These are phyloP conservation scores for Acleris emargana DNA, from an alignment of 2,888 invertebrate species.

Conservation along the genomic window DNA sequence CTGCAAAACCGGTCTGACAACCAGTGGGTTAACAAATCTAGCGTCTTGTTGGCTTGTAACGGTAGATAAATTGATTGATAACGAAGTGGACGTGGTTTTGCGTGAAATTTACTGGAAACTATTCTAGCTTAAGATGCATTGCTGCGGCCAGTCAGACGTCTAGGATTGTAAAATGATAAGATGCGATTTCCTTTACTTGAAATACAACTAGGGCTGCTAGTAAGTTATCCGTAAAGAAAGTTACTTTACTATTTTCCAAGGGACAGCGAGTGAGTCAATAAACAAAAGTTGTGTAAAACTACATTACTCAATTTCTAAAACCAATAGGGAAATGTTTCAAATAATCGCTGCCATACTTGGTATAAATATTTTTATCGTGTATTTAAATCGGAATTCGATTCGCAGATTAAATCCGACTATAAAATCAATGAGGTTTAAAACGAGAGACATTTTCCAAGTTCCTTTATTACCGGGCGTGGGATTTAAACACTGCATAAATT, in stretches of 20 bases:
- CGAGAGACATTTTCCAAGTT: conserved; percentile 22
- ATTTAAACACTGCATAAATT: conserved; percentile 34
- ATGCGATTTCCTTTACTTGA: conserved; percentile 25
- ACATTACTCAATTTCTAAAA: not conserved
- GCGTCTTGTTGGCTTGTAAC: conserved; percentile 59
- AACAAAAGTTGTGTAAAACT: not conserved
- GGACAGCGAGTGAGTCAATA: not conserved
- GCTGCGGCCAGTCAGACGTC: conserved; percentile 57
- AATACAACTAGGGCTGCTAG: conserved; percentile 33
- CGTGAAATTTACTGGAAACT: conserved; percentile 72
- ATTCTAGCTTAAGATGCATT: conserved; percentile 61
- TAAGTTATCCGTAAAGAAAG: conserved; percentile 43
- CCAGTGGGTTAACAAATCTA: conserved; percentile 69
- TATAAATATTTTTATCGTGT: not conserved
- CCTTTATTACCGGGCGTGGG: conserved; percentile 31
- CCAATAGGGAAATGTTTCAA: too few relatives aligned
- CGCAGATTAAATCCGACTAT: conserved; percentile 10
- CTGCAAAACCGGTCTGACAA: conserved; percentile 62
- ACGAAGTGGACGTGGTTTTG: conserved; percentile 65
- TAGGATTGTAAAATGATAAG: conserved; percentile 54
- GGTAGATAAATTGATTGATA: conserved; percentile 80
- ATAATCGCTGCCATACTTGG: not conserved
- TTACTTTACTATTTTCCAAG: conserved; percentile 34
- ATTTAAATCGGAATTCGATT: not conserved
- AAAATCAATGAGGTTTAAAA: conserved; percentile 25